Conservation (phyloP, 1,140 invertebrate genomes). For the Rhyzopertha dominica region DNA sequence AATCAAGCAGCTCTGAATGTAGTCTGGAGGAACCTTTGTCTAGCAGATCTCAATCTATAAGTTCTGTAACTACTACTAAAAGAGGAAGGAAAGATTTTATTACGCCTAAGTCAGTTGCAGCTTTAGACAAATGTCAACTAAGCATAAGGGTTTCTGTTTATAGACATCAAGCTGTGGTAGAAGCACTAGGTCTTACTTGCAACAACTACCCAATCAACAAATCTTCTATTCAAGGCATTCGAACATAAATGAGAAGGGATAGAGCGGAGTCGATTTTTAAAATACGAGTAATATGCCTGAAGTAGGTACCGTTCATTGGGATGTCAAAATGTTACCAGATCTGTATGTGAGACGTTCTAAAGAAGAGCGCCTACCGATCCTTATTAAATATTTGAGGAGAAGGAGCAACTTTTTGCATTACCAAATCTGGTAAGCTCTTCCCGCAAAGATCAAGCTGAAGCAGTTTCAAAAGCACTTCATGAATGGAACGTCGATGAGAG, state of each 20-base stretch:
- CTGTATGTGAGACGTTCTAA: constrained; percentile 23
- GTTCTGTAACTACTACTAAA: constrained; percentile 6
- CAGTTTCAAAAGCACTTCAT: constrained; percentile 15
- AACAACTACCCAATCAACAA: not conserved
- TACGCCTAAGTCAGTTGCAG: constrained; percentile 16
- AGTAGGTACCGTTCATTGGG: constrained; percentile 24
- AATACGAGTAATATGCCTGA: too few species aligned
- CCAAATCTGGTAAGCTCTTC: constrained; percentile 21
- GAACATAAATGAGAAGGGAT: not conserved
- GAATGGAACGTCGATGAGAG: constrained; percentile 21
- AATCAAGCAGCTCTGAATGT: not conserved
- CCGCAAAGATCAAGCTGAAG: constrained; percentile 19
- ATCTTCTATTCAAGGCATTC: constrained; percentile 3
- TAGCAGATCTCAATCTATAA: not conserved
- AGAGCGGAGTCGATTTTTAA: constrained; percentile 7
- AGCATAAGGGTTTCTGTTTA: constrained; percentile 19
- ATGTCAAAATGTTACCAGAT: constrained; percentile 27
- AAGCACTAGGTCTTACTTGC: constrained; percentile 9
- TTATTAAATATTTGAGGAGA: constrained; percentile 20
- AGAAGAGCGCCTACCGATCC: constrained; percentile 30
- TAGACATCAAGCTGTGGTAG: constrained; percentile 10
- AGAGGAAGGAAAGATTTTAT: constrained; percentile 16
- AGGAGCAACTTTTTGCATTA: constrained; percentile 25
- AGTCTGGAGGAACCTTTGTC: not conserved
- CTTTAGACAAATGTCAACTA: constrained; percentile 21